Percentiles rank a stretch among this genome's conserved stretches.
Evolutionary conservation across 2,113 vertebrate genomes (phyloP).

Genomic region (Podarcis muralis): DNA sequence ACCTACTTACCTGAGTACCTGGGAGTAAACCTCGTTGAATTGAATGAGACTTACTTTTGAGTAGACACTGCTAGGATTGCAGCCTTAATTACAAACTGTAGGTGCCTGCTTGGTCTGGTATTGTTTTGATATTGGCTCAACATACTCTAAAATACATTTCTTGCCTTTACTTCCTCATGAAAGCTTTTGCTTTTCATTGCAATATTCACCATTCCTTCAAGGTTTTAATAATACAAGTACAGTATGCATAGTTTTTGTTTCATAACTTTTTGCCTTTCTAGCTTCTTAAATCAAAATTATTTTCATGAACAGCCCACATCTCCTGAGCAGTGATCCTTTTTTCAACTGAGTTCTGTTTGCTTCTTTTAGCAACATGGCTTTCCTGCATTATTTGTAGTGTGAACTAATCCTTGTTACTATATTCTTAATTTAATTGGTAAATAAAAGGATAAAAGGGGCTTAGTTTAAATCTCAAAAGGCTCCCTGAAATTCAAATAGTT

Average conservation of each 20-base stretch:
- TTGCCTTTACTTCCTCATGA: constrained; percentile 5
- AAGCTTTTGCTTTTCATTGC: background rate
- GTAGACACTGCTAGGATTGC: no score
- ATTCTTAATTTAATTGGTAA: constrained; percentile 44
- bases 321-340: constrained; percentile 30
- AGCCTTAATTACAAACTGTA: constrained; percentile 17
- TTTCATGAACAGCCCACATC: constrained; percentile 45
- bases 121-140: background rate
- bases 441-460: constrained; percentile 47
- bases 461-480: constrained; percentile 34
- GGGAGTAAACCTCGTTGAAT: no score
- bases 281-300: constrained; percentile 37
- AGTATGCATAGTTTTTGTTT: background rate
- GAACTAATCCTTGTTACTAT: constrained; percentile 17
- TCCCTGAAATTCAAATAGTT: constrained; percentile 20
- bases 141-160: background rate
- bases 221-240: background rate
- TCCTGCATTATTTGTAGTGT: constrained; percentile 23
- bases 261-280: background rate
- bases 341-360: background rate
- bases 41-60: no score
- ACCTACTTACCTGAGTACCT: no score
- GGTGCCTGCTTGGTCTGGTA: background rate
- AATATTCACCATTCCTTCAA: background rate
- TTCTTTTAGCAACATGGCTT: constrained; percentile 29